phyloP scores from a whole-genome alignment of 2,797 vertebrate species.

The Myripristis jacobus region DNA sequence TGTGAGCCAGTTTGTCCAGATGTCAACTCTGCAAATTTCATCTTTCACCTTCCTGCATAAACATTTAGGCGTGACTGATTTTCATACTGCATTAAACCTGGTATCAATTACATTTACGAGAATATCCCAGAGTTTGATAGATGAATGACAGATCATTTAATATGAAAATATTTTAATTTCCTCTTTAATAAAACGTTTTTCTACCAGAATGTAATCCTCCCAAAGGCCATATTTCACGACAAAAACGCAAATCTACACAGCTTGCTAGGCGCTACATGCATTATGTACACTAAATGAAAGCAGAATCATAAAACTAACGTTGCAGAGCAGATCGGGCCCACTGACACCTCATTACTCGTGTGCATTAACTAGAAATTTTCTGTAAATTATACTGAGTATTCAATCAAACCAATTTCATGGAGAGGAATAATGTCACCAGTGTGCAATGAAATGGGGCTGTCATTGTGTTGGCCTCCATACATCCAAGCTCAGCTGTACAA shows the following conservation, averaged over 20 bases:
- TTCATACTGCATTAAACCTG: neutral
- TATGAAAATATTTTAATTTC: neutral
- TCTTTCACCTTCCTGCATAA: neutral
- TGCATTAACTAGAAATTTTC: slow-evolving; percentile 51
- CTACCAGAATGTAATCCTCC: neutral
- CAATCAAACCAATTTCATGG: slow-evolving; percentile 72
- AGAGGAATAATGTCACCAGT: slow-evolving; percentile 51
- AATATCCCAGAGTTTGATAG: neutral
- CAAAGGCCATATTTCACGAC: neutral
- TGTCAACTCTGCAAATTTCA: neutral
- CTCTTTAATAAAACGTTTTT: neutral
- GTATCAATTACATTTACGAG: neutral
- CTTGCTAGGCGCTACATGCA: slow-evolving; percentile 3
- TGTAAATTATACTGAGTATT: slow-evolving; percentile 65
- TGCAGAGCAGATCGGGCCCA: slow-evolving; percentile 1
- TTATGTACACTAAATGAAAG: slow-evolving; percentile 8
- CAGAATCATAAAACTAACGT: slow-evolving; percentile 18
- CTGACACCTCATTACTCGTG: slow-evolving; percentile 47
- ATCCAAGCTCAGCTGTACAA: slow-evolving; percentile 47
- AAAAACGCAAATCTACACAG: slow-evolving; percentile 27
- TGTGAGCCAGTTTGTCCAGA: slow-evolving; percentile 37
- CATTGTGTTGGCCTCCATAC: slow-evolving; percentile 60
- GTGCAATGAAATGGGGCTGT: slow-evolving; percentile 64
- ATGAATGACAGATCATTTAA: slow-evolving; percentile 3
- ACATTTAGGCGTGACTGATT: neutral